Conservation (phyloP, 2,888 invertebrate genomes). For the Drosophila nr. perissopoda region DNA sequence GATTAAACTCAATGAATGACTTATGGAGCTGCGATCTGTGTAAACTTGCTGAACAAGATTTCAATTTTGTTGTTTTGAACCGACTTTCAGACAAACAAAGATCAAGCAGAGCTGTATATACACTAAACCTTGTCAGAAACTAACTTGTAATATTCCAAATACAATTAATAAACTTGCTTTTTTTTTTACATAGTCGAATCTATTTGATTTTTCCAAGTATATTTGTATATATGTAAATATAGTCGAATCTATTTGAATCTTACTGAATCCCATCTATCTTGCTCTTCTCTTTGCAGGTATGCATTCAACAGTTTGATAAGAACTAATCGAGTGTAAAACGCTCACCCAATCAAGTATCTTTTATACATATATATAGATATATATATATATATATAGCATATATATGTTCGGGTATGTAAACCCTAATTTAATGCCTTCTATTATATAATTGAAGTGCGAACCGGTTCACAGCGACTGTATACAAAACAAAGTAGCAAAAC, state of each 20-base stretch:
- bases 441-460: constrained; percentile 26
- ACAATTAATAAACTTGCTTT: background rate
- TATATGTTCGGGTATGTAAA: background rate
- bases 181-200: too few species aligned
- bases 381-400: background rate
- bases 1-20: background rate
- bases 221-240: too few species aligned
- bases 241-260: background rate
- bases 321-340: background rate
- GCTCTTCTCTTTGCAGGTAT: constrained; percentile 30
- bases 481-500: constrained; percentile 23
- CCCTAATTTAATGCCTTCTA: constrained; percentile 25
- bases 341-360: constrained; percentile 8
- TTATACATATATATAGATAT: background rate
- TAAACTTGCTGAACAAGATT: background rate
- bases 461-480: constrained; percentile 31
- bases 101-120: background rate
- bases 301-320: constrained; percentile 10
- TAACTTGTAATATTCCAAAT: background rate
- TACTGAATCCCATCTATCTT: background rate
- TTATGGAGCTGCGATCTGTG: background rate
- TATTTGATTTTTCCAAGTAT: background rate
- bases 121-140: background rate
- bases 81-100: background rate
- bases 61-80: background rate